These are phyloP conservation scores for Oryzias sinensis DNA, from an alignment of 2,797 vertebrate species.

Conservation along the genomic window DNA sequence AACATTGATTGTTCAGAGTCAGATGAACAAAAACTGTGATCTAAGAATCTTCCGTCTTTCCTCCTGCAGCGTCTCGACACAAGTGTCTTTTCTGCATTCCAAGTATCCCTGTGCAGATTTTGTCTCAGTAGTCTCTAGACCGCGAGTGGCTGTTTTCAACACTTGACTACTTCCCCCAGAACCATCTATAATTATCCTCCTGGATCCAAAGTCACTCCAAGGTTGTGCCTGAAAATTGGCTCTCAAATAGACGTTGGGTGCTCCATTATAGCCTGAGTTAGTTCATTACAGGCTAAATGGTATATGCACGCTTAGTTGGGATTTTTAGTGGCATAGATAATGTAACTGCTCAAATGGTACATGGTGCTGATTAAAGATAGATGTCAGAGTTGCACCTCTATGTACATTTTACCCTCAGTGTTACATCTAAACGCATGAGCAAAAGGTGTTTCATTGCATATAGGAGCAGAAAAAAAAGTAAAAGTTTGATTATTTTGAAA, in stretches of 20 bases:
- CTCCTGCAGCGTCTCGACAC: conserved; percentile 33
- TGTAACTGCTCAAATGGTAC: conserved; percentile 3
- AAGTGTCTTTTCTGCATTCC: conserved; percentile 61
- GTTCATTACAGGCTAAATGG: conserved; percentile 44
- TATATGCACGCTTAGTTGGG: conserved; percentile 15
- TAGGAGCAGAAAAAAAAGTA: too few relatives aligned
- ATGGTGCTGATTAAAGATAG: conserved; percentile 4
- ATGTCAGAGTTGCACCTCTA: background rate
- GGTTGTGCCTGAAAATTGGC: conserved; percentile 58
- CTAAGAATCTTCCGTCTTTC: conserved; percentile 41
- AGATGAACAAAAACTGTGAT: conserved; percentile 34
- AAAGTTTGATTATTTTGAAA: too few relatives aligned
- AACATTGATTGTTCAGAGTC: conserved; percentile 18
- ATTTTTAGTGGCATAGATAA: conserved; percentile 23
- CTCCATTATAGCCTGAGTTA: conserved; percentile 24
- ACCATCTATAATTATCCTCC: conserved; percentile 62
- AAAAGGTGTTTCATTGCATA: too few relatives aligned
- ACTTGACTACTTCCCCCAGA: conserved; percentile 60
- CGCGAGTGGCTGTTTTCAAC: conserved; percentile 56
- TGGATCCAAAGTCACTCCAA: conserved; percentile 65
- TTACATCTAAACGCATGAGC: too few relatives aligned
- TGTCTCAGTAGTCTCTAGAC: conserved; percentile 62
- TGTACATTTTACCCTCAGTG: too few relatives aligned
- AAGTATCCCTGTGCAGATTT: conserved; percentile 59
- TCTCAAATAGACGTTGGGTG: conserved; percentile 40